These are phyloP conservation scores for Triplophysa bombifrons DNA, from an alignment of 2,797 vertebrate genomes.

Conservation along the genomic window DNA sequence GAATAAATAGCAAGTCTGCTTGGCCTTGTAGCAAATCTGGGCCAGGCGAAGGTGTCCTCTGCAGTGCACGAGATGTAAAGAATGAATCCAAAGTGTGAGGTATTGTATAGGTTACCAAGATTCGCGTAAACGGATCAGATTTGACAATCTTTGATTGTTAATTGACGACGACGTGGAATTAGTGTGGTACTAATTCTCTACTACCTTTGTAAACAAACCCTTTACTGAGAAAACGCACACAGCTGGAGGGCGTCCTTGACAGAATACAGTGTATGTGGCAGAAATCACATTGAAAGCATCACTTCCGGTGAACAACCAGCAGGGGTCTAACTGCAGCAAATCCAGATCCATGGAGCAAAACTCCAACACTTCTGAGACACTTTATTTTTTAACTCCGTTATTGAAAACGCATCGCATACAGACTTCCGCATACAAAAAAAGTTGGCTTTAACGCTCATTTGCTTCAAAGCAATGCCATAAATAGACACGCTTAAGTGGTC, in stretches of 20 bases:
- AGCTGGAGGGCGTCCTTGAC: slow-evolving; percentile 9
- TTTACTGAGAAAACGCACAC: slow-evolving; percentile 7
- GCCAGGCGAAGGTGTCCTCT: slow-evolving; percentile 9
- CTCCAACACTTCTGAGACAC: neutral
- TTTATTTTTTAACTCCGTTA: neutral
- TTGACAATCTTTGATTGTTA: slow-evolving; percentile 21
- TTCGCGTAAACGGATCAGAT: slow-evolving; percentile 45
- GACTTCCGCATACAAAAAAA: slow-evolving; percentile 14
- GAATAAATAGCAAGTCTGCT: slow-evolving; percentile 42
- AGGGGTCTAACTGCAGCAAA: slow-evolving; percentile 1
- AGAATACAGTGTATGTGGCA: neutral
- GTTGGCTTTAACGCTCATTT: slow-evolving; percentile 13
- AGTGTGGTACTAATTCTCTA: slow-evolving; percentile 28
- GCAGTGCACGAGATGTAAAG: slow-evolving; percentile 2
- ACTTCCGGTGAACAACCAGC: slow-evolving; percentile 17
- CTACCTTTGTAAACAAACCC: slow-evolving; percentile 1
- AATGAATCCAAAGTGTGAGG: neutral
- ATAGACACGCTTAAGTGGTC: slow-evolving; percentile 41
- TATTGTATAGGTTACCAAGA: slow-evolving; percentile 38
- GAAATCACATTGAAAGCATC: slow-evolving; percentile 45
- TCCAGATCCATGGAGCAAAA: neutral
- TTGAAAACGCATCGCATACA: slow-evolving; percentile 14
- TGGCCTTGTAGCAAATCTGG: slow-evolving; percentile 26
- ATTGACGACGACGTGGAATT: slow-evolving; percentile 41
- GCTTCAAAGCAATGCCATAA: slow-evolving; percentile 36